Evolutionary conservation across 2,797 vertebrate genomes (phyloP).

Genomic region (Sarcophilus harrisii): DNA sequence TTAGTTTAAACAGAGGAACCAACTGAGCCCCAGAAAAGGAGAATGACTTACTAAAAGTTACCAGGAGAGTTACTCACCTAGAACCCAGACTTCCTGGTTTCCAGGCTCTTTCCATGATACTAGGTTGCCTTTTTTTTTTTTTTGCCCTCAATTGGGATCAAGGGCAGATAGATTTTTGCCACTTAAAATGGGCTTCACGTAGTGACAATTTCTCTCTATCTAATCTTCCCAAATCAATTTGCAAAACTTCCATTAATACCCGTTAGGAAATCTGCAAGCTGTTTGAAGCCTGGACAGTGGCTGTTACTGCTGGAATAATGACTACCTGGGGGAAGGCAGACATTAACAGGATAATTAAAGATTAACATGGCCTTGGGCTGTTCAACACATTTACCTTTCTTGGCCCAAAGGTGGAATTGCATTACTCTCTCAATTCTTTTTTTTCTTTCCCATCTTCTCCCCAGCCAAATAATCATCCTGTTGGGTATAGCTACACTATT

Average conservation of each 20-base stretch:
- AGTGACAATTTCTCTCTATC: constrained; percentile 53
- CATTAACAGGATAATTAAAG: constrained; percentile 84
- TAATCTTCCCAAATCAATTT: constrained; percentile 84
- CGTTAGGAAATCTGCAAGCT: constrained; percentile 82
- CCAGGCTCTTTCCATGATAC: neutral
- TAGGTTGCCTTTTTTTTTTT: neutral
- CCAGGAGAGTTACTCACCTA: constrained; percentile 18
- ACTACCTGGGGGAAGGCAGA: constrained; percentile 80
- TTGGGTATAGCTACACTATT: neutral
- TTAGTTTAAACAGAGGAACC: constrained; percentile 1
- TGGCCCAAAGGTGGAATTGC: constrained; percentile 60
- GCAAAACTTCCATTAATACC: constrained; percentile 80
- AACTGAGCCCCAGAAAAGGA: neutral
- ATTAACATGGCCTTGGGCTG: constrained; percentile 80
- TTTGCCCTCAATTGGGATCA: constrained; percentile 54
- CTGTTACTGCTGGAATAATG: constrained; percentile 81
- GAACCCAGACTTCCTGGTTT: neutral
- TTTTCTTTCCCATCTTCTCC: neutral
- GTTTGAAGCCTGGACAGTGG: constrained; percentile 78
- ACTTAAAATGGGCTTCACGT: constrained; percentile 64
- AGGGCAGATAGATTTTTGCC: constrained; percentile 45
- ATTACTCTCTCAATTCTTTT: constrained; percentile 66
- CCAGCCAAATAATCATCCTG: neutral
- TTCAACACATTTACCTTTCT: constrained; percentile 78
- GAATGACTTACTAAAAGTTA: neutral